A percentile compares a stretch with the other conserved stretches of the same genome.
These are phyloP conservation scores for Molanna angustata DNA, from an alignment of 2,888 invertebrate genomes.

Conservation along the genomic window DNA sequence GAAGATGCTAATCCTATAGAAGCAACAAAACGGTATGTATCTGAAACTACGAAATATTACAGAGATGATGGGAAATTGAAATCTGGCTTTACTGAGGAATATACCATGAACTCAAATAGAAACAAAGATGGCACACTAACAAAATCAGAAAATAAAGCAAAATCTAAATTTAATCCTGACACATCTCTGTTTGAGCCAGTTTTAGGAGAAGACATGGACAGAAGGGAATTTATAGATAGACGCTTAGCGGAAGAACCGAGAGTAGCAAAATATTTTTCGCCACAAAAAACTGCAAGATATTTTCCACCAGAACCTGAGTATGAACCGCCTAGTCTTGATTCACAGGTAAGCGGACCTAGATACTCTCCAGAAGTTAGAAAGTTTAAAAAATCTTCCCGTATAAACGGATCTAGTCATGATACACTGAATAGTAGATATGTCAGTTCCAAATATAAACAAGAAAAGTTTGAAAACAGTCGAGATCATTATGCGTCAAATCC, in stretches of 20 bases:
- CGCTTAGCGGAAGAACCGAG: slow-evolving; percentile 37
- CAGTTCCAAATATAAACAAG: slow-evolving; percentile 43
- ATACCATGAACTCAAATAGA: slow-evolving; percentile 50
- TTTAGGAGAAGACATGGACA: slow-evolving; percentile 44
- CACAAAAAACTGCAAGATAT: slow-evolving; percentile 40
- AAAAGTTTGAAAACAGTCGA: slow-evolving; percentile 49
- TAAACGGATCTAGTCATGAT: slow-evolving; percentile 53
- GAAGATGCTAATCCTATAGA: slow-evolving; percentile 50
- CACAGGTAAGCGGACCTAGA: slow-evolving; percentile 57
- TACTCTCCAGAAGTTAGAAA: slow-evolving; percentile 61
- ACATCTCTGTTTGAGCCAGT: slow-evolving; percentile 44
- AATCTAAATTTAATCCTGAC: slow-evolving; percentile 49
- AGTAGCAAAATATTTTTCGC: slow-evolving; percentile 39
- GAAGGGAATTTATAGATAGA: slow-evolving; percentile 46
- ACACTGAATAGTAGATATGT: slow-evolving; percentile 45
- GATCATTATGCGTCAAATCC: slow-evolving; percentile 61
- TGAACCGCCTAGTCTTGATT: slow-evolving; percentile 68
- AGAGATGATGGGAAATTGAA: slow-evolving; percentile 57
- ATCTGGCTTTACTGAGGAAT: slow-evolving; percentile 52
- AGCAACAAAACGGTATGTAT: slow-evolving; percentile 56
- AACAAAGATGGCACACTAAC: slow-evolving; percentile 47
- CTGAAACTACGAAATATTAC: slow-evolving; percentile 57
- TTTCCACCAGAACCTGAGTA: slow-evolving; percentile 55
- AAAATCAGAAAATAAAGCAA: slow-evolving; percentile 44
- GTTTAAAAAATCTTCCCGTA: slow-evolving; percentile 45